A percentile compares a stretch with the other conserved stretches of the same genome.
Conservation (phyloP, 2,888 invertebrate genomes). For the Epinotia brunnichana region DNA sequence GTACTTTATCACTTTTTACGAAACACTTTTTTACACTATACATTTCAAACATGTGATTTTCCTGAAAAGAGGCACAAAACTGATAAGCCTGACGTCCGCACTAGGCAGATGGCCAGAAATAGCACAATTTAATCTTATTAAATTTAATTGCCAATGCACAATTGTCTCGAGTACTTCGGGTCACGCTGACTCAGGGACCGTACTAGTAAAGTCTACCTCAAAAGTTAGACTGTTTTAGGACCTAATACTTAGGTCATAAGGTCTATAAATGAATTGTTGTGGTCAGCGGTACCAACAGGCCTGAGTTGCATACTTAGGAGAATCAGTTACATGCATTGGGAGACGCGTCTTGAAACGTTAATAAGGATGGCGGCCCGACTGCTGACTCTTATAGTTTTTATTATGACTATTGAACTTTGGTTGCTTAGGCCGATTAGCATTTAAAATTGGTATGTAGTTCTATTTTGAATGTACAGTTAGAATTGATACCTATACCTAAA, state of each 20-base stretch:
- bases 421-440: conserved; percentile 14
- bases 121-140: conserved; percentile 77
- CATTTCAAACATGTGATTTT: conserved; percentile 3
- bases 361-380: conserved; percentile 39
- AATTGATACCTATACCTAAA: not conserved
- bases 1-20: not conserved
- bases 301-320: conserved; percentile 62
- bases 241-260: conserved; percentile 3
- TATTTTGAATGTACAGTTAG: conserved; percentile 17
- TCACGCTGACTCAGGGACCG: conserved; percentile 67
- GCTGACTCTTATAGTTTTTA: conserved; percentile 9
- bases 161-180: conserved; percentile 69
- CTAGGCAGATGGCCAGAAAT: conserved; percentile 68
- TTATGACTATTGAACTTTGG: conserved; percentile 24
- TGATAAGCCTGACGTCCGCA: conserved; percentile 43
- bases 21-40: not conserved
- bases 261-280: not conserved
- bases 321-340: conserved; percentile 58
- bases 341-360: conserved; percentile 55
- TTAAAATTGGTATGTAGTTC: conserved; percentile 5
- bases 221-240: conserved; percentile 42
- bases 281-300: conserved; percentile 40
- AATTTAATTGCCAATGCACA: conserved; percentile 77
- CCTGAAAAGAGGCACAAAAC: not conserved
- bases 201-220: conserved; percentile 39